phyloP scores from a whole-genome alignment of 2,888 invertebrate genomes.

The Yponomeuta plumbellus region DNA sequence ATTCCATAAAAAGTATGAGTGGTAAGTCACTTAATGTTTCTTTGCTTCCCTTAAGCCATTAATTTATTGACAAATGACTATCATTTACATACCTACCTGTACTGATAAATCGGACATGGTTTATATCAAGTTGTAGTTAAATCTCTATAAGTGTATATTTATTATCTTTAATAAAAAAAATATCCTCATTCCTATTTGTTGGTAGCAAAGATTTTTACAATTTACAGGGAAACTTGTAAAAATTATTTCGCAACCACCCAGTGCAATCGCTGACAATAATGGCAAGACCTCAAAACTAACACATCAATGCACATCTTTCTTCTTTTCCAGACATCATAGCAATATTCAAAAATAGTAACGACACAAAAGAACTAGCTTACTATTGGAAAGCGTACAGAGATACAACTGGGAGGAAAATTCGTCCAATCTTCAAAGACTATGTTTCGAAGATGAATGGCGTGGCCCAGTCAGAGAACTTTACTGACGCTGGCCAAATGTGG shows the following conservation, averaged over 20 bases:
- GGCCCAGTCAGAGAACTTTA: slow-evolving; percentile 71
- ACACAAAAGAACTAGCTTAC: slow-evolving; percentile 78
- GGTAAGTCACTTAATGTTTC: slow-evolving; percentile 37
- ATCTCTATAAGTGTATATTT: too few relatives aligned
- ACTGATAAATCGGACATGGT: too few relatives aligned
- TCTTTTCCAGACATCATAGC: slow-evolving; percentile 53
- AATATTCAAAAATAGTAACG: slow-evolving; percentile 65
- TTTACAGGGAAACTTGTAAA: too few relatives aligned
- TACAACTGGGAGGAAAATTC: slow-evolving; percentile 78
- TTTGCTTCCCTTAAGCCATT: too few relatives aligned
- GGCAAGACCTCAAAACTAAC: not conserved
- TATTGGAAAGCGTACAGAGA: slow-evolving; percentile 82
- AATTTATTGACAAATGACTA: too few relatives aligned
- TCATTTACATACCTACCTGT: too few relatives aligned
- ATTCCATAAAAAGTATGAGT: slow-evolving; percentile 56
- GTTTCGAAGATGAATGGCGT: slow-evolving; percentile 79
- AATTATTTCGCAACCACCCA: too few relatives aligned
- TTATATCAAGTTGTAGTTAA: too few relatives aligned
- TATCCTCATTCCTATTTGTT: too few relatives aligned
- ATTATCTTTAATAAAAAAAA: too few relatives aligned
- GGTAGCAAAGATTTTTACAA: too few relatives aligned
- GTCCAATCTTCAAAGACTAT: slow-evolving; percentile 76
- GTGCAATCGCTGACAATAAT: too few relatives aligned
- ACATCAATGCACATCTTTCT: not conserved
- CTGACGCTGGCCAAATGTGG: slow-evolving; percentile 69